Evolutionary conservation across 2,113 vertebrate genomes (phyloP), one percentile per base, ranked within the genome.

Genomic region (Anhinga anhinga): DNA sequence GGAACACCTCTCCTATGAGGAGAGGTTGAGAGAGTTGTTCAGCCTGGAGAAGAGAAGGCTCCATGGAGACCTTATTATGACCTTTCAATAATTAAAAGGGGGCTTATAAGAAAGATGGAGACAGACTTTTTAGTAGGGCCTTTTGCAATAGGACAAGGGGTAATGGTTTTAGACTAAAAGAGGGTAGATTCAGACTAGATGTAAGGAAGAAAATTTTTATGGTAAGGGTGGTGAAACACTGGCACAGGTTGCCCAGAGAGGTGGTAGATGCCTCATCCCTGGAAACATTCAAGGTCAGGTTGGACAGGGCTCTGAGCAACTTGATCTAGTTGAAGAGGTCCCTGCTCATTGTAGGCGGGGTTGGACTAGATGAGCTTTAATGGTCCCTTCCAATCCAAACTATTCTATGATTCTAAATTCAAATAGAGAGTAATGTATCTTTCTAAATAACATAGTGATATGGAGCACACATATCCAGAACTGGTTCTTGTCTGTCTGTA

Each of bases 11-110:
- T 47, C 25, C 26, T 69, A 3, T 26, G 42, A 82, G 5, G 27
- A 38, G 4, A 58, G 16, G 10, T 27, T 47, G 42, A 49, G 27
- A 47, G 21, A 58, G 22, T 55, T 36, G 10, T 70, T 58, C 21
- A 49, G 53, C n/a, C n/a, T 70, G 27, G 53, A 70, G 13, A 32
- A 56, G 15, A 56, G 21, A 36, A 55, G 2, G 25, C 15, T 81
- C 7, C 2, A 2, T 5, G 9, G 26, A 55, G 7, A 36, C 9
- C 14, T 36, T n/a, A 6, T 20, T 29, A 32, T 2, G 3, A 32
- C 17, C 19, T 45, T 14, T 18, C 32, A 66, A 3, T 13, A 32
- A 45, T 50, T 18, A n/a, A 50, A 62, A 62, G 32, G 30, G 19
- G 32, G 10, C 18, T 29, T 76, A 21, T 36, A 76, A 38, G n/a